Conservation (phyloP, 2,113 vertebrate species). For the Aldabrachelys gigantea region DNA sequence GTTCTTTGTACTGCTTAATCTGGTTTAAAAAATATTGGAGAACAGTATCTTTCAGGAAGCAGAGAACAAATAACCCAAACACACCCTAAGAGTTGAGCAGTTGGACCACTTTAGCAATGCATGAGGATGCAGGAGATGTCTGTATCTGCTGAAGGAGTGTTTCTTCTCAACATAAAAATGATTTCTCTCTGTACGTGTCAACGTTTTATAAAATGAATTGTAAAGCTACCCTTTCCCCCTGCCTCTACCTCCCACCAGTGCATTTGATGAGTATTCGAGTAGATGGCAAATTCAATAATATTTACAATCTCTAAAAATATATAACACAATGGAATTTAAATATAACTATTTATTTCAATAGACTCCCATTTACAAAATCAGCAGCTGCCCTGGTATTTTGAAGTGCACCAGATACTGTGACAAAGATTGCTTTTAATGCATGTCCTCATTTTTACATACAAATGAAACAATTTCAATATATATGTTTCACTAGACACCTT, state of each 20-base stretch:
- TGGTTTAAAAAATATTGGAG: neutral
- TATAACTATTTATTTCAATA: slow-evolving; percentile 6
- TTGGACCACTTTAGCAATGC: neutral
- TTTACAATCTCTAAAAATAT: slow-evolving; percentile 1
- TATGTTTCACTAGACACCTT: neutral
- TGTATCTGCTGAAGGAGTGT: neutral
- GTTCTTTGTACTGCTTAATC: neutral
- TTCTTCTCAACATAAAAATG: slow-evolving; percentile 14
- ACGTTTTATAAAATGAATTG: slow-evolving; percentile 21
- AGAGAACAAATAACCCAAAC: neutral
- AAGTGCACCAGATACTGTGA: neutral
- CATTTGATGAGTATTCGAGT: slow-evolving; percentile 11
- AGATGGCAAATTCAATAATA: slow-evolving; percentile 42
- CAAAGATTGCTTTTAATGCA: neutral
- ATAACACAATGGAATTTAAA: neutral
- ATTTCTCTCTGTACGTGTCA: neutral
- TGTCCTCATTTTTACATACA: neutral
- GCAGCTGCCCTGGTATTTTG: neutral
- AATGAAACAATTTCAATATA: neutral
- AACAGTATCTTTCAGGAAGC: neutral
- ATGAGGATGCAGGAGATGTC: neutral
- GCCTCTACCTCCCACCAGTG: neutral
- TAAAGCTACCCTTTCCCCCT: slow-evolving; percentile 22
- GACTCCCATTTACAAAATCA: neutral
- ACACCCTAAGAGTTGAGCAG: neutral